Base-by-base conservation (phyloP, 1,140 invertebrate species). In the Wiebesia pumilae region DNA sequence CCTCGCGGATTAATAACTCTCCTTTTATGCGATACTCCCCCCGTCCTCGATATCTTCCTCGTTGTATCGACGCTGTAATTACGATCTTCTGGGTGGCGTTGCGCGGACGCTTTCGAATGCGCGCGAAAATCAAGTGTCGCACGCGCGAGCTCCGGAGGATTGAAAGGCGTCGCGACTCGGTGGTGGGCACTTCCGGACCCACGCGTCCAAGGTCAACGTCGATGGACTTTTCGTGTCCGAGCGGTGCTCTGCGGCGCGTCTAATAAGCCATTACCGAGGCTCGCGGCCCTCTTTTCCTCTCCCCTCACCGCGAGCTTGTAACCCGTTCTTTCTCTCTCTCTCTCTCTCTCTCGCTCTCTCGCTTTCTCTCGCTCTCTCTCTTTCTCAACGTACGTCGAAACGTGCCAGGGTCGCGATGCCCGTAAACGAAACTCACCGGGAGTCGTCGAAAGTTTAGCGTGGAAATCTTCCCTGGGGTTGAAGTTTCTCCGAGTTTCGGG, bases 171-270 rank as follows among this genome's bases (percentile, higher is more conserved):
- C 2, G 35, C 3, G 35, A 24, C 30, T 65, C 16, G 38, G 54
- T 2, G 0, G 58, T 2, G 0, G 58, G 40, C 83, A 54, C 83
- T 79, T 80, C 83, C 83, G 75, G 69, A 27, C 81, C 3, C 40
- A 19, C 27, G 43, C 3, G 19, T 19, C 77, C 84, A 85, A 85
- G 83, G 83, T 80, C 79, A 85, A 65, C 40, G 43, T 4, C 78
- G 67, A 85, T 81, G 84, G 84, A 58, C 47, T 85, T 85, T 85
- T 85, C 84, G 35, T 85, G 84, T 81, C n/a, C 2, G 54, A 40
- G 0, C 33, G 30, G 30, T 27, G 10, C 30, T 43, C 54, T 24
- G 9, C 19, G 1, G n/a, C 40, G 30, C 33, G 58, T 85, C 77
- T 85, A 85, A 80, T 80, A 85, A 85, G 83, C 54, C 83, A 85